A percentile compares a stretch with the other conserved stretches of the same genome.
These are phyloP conservation scores for Sycophaga agraensis DNA, from an alignment of 1,140 invertebrate genomes.

Conservation along the genomic window DNA sequence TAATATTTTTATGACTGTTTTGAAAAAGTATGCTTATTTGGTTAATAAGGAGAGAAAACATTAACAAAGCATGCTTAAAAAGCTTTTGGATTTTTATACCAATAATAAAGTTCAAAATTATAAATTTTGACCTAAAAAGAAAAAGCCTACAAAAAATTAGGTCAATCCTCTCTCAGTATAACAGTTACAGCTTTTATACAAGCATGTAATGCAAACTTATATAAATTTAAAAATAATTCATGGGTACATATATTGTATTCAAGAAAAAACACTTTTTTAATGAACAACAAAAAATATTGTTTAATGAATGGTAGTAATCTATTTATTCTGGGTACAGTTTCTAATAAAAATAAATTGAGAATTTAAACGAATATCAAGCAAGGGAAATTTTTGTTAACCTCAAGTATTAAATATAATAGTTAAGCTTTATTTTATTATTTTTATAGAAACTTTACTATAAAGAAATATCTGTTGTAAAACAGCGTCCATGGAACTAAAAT, in stretches of 20 bases:
- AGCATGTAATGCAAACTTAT: background rate
- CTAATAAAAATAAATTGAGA: slow-evolving; percentile 4
- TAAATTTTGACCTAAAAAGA: background rate
- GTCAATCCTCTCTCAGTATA: background rate
- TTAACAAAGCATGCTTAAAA: background rate
- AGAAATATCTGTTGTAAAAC: slow-evolving; percentile 11
- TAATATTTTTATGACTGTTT: background rate
- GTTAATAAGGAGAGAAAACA: too few relatives aligned
- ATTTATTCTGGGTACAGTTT: slow-evolving; percentile 10
- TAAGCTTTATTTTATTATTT: slow-evolving; percentile 9
- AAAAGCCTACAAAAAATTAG: background rate
- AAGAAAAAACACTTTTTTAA: slow-evolving; percentile 7
- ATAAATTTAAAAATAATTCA: slow-evolving; percentile 9
- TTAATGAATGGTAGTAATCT: slow-evolving; percentile 12
- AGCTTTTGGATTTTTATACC: background rate
- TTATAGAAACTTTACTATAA: slow-evolving; percentile 19
- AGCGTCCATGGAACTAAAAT: slow-evolving; percentile 22
- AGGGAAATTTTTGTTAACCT: background rate
- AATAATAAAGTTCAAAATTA: background rate
- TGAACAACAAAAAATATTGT: slow-evolving; percentile 22
- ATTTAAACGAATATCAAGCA: background rate
- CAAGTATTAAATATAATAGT: background rate
- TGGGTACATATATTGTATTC: slow-evolving; percentile 13
- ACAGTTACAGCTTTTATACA: background rate
- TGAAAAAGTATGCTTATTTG: too few relatives aligned